Conservation (phyloP, 2,888 invertebrate species). For the Copidosoma aretas region DNA sequence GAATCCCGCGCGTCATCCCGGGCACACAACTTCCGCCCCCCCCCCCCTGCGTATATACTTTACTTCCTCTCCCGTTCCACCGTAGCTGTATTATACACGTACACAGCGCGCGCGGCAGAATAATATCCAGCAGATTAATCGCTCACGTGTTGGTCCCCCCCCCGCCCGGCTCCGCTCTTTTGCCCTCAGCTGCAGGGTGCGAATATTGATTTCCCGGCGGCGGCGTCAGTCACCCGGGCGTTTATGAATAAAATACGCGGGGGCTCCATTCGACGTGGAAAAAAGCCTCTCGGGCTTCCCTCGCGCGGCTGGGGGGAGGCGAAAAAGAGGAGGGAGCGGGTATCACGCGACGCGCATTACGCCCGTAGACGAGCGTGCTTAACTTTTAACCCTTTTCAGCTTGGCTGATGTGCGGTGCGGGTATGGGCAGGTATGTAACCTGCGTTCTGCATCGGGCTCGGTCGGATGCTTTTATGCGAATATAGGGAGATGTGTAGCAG, state of each 20-base stretch:
- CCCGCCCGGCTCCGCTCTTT: not conserved
- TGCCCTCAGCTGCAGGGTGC: constrained; percentile 3
- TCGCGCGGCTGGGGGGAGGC: too few relatives aligned
- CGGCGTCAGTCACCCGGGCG: constrained; percentile 37
- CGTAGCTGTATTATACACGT: not conserved
- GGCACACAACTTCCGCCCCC: not conserved
- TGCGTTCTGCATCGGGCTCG: too few relatives aligned
- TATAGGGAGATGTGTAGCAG: too few relatives aligned
- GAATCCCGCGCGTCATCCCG: constrained; percentile 21
- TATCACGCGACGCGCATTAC: too few relatives aligned
- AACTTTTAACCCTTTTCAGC: too few relatives aligned
- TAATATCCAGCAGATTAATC: constrained; percentile 21
- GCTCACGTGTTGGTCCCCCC: not conserved
- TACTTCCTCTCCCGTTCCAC: not conserved
- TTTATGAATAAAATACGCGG: constrained; percentile 57
- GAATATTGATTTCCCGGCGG: constrained; percentile 52
- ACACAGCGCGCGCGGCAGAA: not conserved
- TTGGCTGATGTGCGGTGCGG: too few relatives aligned
- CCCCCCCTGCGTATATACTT: not conserved
- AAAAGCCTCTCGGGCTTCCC: too few relatives aligned
- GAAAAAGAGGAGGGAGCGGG: too few relatives aligned
- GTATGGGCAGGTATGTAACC: not conserved
- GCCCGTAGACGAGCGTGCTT: too few relatives aligned
- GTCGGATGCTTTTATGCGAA: too few relatives aligned
- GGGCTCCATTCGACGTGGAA: constrained; percentile 46